Evolutionary conservation across 2,888 invertebrate genomes (phyloP).

Genomic region (Lepidonotus clava): DNA sequence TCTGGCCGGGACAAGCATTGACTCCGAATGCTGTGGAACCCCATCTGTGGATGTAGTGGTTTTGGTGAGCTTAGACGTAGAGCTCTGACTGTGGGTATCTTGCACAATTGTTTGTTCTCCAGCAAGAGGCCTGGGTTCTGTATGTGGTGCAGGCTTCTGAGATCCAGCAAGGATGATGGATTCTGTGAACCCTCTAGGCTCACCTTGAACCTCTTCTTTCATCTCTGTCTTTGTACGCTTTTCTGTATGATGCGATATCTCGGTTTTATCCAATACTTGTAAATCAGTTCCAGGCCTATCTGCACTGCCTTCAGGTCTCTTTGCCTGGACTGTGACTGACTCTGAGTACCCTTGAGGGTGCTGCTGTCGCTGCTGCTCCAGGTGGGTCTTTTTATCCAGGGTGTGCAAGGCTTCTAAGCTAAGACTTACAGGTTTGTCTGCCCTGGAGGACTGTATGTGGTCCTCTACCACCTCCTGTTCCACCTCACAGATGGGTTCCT

Average conservation of each 20-base stretch:
- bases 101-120: too few relatives aligned
- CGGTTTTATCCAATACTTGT: too few relatives aligned
- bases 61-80: neutral
- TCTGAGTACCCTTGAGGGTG: neutral
- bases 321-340: slow-evolving; percentile 19
- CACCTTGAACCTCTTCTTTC: neutral
- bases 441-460: too few relatives aligned
- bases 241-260: too few relatives aligned
- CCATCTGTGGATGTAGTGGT: neutral
- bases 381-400: neutral
- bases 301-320: too few relatives aligned
- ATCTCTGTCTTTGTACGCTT: too few relatives aligned
- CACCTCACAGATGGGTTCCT: neutral
- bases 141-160: neutral
- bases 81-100: too few relatives aligned
- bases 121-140: too few relatives aligned
- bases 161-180: neutral
- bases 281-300: too few relatives aligned
- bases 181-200: slow-evolving; percentile 3
- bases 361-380: neutral
- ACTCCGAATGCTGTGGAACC: neutral
- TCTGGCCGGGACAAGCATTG: neutral
- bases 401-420: neutral
- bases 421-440: too few relatives aligned
- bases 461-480: neutral